Conservation (phyloP, 2,888 invertebrate species). For the Trissolcus japonicus region DNA sequence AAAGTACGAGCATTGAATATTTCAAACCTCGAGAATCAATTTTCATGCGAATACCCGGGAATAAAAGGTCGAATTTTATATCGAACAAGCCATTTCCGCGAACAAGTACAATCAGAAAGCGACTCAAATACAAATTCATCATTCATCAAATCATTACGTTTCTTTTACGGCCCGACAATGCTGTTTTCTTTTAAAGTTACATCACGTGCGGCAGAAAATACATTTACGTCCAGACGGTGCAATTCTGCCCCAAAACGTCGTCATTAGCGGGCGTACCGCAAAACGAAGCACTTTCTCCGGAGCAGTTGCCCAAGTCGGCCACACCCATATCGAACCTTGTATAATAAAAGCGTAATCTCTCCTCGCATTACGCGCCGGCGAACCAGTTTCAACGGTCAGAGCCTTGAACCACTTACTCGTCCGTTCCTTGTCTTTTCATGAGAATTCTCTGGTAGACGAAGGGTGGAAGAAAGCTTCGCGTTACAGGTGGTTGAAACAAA, state of each 20-base stretch:
- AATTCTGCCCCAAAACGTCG: conserved; percentile 54
- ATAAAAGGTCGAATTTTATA: background rate
- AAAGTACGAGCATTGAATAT: background rate
- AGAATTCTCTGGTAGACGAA: conserved; percentile 48
- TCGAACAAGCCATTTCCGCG: conserved; percentile 21
- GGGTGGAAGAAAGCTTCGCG: conserved; percentile 50
- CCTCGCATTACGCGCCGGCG: conserved; percentile 46
- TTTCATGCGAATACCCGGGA: background rate
- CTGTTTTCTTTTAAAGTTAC: conserved; percentile 41
- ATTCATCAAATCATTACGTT: conserved; percentile 30
- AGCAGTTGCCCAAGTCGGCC: conserved; percentile 51
- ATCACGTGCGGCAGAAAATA: conserved; percentile 43
- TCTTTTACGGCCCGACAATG: conserved; percentile 24
- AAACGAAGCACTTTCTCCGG: conserved; percentile 55
- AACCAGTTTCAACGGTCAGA: conserved; percentile 55
- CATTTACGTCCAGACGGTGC: conserved; percentile 51
- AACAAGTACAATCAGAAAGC: conserved; percentile 25
- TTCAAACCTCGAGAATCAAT: background rate
- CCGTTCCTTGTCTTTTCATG: conserved; percentile 54
- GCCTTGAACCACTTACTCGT: conserved; percentile 56
- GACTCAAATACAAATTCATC: conserved; percentile 24
- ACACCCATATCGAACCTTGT: conserved; percentile 56
- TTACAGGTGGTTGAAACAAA: conserved; percentile 48
- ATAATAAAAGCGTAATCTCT: conserved; percentile 57
- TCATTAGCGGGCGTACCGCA: conserved; percentile 53